phyloP scores from a whole-genome alignment of 2,797 vertebrate genomes.

The Enteromius thamalakanensis region DNA sequence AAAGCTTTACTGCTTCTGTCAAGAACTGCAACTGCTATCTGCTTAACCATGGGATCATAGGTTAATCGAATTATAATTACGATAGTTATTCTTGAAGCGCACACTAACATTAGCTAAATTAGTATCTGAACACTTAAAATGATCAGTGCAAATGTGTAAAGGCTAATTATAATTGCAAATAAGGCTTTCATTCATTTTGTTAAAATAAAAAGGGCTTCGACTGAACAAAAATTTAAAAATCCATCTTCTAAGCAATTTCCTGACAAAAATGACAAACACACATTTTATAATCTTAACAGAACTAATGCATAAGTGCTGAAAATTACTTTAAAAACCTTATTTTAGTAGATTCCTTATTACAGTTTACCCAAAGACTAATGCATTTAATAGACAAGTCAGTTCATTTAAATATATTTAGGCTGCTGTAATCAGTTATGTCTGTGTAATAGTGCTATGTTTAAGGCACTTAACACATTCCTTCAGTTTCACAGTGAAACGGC shows the following conservation, averaged over 20 bases:
- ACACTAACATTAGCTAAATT: neutral
- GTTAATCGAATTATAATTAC: neutral
- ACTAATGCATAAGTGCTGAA: conserved; percentile 44
- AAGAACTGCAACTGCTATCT: conserved; percentile 1
- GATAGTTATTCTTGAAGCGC: neutral
- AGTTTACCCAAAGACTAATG: neutral
- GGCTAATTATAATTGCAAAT: conserved; percentile 44
- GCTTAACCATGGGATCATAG: neutral
- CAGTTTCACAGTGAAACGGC: neutral
- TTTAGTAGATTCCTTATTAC: neutral
- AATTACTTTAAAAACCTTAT: conserved; percentile 9
- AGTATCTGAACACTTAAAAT: conserved; percentile 20
- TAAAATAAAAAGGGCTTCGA: conserved; percentile 57
- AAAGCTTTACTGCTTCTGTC: neutral
- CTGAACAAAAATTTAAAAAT: conserved; percentile 18
- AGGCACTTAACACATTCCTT: neutral
- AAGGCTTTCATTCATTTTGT: neutral
- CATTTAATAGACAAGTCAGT: neutral
- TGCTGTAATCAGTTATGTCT: neutral
- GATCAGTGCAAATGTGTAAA: conserved; percentile 18
- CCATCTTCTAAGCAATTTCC: conserved; percentile 49
- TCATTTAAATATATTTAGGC: neutral
- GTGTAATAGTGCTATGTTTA: neutral
- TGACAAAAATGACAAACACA: conserved; percentile 46
- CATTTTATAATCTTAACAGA: conserved; percentile 44